Percentiles rank a stretch among this genome's conserved stretches.
These are phyloP conservation scores for Myotis lucifugus DNA, from an alignment of 2,113 vertebrate species.

Conservation along the genomic window DNA sequence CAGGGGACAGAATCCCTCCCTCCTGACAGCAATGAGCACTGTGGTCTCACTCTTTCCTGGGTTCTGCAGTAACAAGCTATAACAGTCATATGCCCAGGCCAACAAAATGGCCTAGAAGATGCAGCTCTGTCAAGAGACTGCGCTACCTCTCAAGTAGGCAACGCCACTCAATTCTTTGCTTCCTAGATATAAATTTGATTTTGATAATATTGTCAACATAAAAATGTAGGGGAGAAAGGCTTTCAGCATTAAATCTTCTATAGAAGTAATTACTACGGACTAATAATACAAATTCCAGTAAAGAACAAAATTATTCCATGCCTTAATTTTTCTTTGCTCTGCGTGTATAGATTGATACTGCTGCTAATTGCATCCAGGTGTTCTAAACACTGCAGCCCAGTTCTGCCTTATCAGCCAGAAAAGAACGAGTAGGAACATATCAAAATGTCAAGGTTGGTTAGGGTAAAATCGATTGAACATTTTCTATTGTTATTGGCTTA, in stretches of 20 bases:
- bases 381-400: not conserved
- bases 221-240: not conserved
- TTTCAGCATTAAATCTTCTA: not conserved
- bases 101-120: not conserved
- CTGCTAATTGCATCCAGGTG: constrained; percentile 33
- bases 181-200: not conserved
- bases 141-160: not conserved
- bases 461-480: fast-evolving
- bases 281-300: not conserved
- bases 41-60: not conserved
- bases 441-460: not conserved
- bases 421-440: not conserved
- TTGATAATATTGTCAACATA: not conserved
- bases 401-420: not conserved
- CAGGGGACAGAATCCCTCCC: no score
- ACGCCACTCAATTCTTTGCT: not conserved
- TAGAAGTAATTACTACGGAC: not conserved
- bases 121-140: fast-evolving
- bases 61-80: not conserved
- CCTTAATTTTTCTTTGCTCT: not conserved
- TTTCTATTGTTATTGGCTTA: not conserved
- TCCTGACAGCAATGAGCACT: not conserved
- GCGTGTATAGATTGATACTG: not conserved
- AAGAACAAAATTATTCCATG: not conserved
- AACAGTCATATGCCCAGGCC: not conserved